A percentile compares a stretch with the other conserved stretches of the same genome.
Evolutionary conservation across 2,113 vertebrate species (phyloP).

Genomic region (Recurvirostra avosetta): DNA sequence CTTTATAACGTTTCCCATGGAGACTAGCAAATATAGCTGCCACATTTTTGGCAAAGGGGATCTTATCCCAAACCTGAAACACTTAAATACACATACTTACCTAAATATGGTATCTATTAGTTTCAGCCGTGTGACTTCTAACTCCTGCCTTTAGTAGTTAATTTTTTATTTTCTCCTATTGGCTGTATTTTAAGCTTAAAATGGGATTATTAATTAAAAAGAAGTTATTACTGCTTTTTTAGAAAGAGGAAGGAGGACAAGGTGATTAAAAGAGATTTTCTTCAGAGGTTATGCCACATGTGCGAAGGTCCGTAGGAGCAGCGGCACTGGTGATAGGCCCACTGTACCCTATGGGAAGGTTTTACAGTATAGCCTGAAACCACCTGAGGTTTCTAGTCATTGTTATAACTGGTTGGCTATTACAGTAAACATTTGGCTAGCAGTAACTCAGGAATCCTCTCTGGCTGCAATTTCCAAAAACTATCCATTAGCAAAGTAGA

Average conservation of each 20-base stretch:
- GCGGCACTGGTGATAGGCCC: not conserved
- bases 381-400: not conserved
- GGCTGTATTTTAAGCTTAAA: not conserved
- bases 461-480: not conserved
- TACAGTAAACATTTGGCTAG: not conserved
- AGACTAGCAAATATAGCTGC: constrained; percentile 15
- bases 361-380: not conserved
- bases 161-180: not conserved
- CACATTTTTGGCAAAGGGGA: constrained; percentile 37
- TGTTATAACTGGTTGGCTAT: not conserved
- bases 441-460: not conserved
- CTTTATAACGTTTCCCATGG: constrained; percentile 7
- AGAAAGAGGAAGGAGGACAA: not conserved
- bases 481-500: not conserved
- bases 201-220: not conserved
- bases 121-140: not conserved
- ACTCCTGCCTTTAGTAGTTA: not conserved
- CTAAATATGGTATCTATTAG: constrained; percentile 10
- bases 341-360: too few relatives aligned
- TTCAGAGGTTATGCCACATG: not conserved
- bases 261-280: not conserved
- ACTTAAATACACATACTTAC: not conserved
- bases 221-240: not conserved
- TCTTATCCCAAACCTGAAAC: constrained; percentile 6
- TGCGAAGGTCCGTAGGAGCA: not conserved